Base-by-base conservation (phyloP, 1,140 invertebrate species). In the Anastrepha obliqua region DNA sequence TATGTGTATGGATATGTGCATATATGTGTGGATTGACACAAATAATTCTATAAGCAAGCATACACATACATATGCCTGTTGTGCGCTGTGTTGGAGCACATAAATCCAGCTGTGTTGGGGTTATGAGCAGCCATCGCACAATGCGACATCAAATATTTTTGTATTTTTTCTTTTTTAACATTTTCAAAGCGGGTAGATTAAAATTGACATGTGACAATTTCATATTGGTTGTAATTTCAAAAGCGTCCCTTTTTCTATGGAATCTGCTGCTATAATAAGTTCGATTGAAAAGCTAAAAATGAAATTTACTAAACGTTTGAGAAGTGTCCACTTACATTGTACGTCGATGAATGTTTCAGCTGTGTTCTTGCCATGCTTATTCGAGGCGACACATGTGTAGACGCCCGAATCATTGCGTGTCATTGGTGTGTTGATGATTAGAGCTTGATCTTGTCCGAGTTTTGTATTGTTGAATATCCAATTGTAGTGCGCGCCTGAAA, bases 401-500 rank as follows among this genome's bases (percentile, higher is more conserved):
- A 89, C 89, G 39, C 92, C 92, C 62, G 90, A 91, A 70, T 91
- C 89, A 39, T 89, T 92, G 85, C 91, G 89, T 67, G 89, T 88
- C 89, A 93, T 91, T 60, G 90, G 88, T 47, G 88, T 90, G 78
- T 92, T 91, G 70, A 93, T 92, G 85, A 91, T 92, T 87, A 93
- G 89, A 13, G 91, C 89, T 47, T 90, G 92, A 81, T 91, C 92
- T 58, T 89, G 89, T 15, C 88, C 89, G 7, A 92, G 89, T 47
- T 89, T 91, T 88, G 91, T 90, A 78, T 91, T 91, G 42, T 92
- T 92, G 58, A 92, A 92, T 29, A 89, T 78, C 92, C 92, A 93
- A 78, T 91, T 89, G 70, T 92, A 93, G 7, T 89, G 89, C 17
- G 92, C 91, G 74, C 91, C 92, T 93, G 86, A 44, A 87, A 74